Evolutionary conservation across 2,888 invertebrate genomes (phyloP), one percentile per base, ranked within the genome.

Genomic region (Tineola bisselliella): DNA sequence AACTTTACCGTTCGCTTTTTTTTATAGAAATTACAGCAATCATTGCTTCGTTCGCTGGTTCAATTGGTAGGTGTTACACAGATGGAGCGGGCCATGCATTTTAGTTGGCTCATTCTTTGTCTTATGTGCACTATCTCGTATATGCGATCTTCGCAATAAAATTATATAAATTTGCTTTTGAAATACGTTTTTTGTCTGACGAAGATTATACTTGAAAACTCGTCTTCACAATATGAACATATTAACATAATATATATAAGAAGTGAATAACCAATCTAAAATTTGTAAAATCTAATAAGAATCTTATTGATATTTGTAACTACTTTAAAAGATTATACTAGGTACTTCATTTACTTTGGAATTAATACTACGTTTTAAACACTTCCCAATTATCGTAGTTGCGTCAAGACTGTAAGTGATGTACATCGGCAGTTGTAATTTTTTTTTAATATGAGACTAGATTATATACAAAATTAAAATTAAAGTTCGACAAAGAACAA

Each of bases 11-110:
- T 76, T 80, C 76, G 78, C 74, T 77, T 77, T 79, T 81, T 82
- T 83, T 67, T 76, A 78, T 75, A 82, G 78, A 86, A 84, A 87
- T 87, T 86, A 86, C 82, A 75, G 84, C 83, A 83, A 84, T 84
- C 81, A 73, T 73, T 75, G 74, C 70, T 73, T 67, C 75, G 73
- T 70, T 72, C 77, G 76, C 73, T 71, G 69, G 64, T 75, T 73
- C 74, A 79, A 83, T 81, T 83, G 80, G 78, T 84, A 83, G 84
- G 81, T 82, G 81, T 77, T 79, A 56, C 58, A 19, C 58, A 13
- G 61, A 44, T 25, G 48, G 54, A 48, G 60, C 62, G 61, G 63
- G 65, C 69, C 72, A 72, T 66, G 70, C 69, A 68, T 70, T 73
- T 71, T 74, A 68, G 70, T 66, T 69, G 68, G 71, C 68, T 72